A percentile compares a stretch with the other conserved stretches of the same genome.
These are phyloP conservation scores for Allacma fusca DNA, from an alignment of 2,888 invertebrate genomes.

Conservation along the genomic window DNA sequence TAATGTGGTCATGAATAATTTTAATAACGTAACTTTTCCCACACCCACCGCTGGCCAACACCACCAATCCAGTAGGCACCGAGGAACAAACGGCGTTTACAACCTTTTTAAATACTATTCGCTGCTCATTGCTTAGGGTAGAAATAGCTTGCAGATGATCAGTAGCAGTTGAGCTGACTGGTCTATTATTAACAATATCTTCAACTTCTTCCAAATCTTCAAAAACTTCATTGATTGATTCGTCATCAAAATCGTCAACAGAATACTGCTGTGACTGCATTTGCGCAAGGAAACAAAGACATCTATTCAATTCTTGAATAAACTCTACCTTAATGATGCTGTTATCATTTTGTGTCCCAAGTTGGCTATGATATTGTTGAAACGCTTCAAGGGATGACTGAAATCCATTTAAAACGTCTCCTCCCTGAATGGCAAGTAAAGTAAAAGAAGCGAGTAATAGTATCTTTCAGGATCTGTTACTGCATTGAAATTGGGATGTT, in stretches of 20 bases:
- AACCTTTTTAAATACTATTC: too few relatives aligned
- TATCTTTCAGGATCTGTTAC: not conserved
- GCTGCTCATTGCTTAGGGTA: too few relatives aligned
- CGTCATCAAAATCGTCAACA: too few relatives aligned
- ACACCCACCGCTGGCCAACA: not conserved
- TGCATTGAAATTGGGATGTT: not conserved
- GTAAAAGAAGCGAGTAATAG: not conserved
- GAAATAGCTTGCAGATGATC: too few relatives aligned
- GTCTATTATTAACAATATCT: too few relatives aligned
- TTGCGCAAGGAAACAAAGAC: too few relatives aligned
- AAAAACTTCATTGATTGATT: too few relatives aligned
- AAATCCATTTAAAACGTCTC: not conserved
- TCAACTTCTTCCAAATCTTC: too few relatives aligned
- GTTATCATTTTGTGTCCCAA: not conserved
- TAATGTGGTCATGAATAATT: not conserved
- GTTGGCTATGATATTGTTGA: not conserved
- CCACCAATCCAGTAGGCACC: too few relatives aligned
- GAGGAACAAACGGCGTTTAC: too few relatives aligned
- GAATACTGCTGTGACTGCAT: too few relatives aligned
- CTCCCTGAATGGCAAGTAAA: not conserved
- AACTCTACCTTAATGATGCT: not conserved
- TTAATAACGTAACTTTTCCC: not conserved
- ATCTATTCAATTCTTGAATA: not conserved
- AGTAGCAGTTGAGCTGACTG: too few relatives aligned
- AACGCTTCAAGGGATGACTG: not conserved